Percentiles rank a stretch among this genome's conserved stretches.
Conservation (phyloP, 1,140 invertebrate genomes). For the Procambarus virginalis region DNA sequence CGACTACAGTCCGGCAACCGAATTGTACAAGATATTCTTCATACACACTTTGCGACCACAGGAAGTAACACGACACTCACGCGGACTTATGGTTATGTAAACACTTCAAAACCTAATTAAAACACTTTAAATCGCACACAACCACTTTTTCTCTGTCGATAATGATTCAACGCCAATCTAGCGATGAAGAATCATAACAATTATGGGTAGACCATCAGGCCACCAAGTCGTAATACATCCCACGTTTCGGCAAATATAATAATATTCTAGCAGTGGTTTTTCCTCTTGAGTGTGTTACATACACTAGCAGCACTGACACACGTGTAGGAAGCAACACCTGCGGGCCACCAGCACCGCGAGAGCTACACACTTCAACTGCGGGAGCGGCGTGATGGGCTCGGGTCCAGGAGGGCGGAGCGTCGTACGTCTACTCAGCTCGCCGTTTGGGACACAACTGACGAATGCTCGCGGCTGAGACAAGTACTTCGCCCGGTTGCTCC, state of each 20-base stretch:
- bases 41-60: constrained; percentile 17
- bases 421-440: constrained; percentile 12
- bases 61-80: background rate
- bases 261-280: background rate
- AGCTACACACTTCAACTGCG: background rate
- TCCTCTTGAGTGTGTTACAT: background rate
- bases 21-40: constrained; percentile 41
- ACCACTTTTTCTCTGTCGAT: background rate
- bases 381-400: background rate
- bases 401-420: background rate
- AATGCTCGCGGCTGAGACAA: background rate
- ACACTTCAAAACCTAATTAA: background rate
- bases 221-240: background rate
- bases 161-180: background rate
- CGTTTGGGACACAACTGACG: background rate
- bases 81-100: background rate
- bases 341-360: background rate
- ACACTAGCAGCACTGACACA: constrained; percentile 4
- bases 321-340: constrained; percentile 24
- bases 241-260: background rate
- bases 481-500: background rate
- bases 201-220: background rate
- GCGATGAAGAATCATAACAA: background rate
- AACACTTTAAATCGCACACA: constrained; percentile 6
- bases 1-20: constrained; percentile 47